Conservation (phyloP, 2,113 vertebrate species). For the Hypanus sabinus region DNA sequence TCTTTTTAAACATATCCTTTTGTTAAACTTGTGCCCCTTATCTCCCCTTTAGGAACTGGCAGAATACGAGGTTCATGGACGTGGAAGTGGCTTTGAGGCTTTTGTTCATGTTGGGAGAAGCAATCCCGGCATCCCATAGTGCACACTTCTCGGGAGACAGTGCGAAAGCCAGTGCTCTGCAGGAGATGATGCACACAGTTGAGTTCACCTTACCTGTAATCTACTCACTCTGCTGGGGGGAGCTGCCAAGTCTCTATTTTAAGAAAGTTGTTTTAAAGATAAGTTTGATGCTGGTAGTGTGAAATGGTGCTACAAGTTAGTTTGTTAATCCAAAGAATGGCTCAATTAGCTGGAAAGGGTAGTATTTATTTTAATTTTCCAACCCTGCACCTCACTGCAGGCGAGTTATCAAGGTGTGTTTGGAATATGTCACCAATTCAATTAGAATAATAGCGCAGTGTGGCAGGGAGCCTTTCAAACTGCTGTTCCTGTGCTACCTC, state of each 20-base stretch:
- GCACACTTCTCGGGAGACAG: conserved; percentile 90
- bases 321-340: background rate
- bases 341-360: background rate
- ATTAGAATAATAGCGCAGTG: background rate
- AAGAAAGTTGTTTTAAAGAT: background rate
- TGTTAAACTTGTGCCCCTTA: background rate
- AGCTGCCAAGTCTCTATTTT: too few relatives aligned
- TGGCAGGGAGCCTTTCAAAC: background rate
- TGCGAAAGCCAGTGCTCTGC: conserved; percentile 81
- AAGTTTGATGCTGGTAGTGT: background rate
- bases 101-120: conserved; percentile 94
- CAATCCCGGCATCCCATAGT: conserved; percentile 86
- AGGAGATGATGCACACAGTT: conserved; percentile 97
- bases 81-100: conserved; percentile 89
- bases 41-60: conserved; percentile 70
- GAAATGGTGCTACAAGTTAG: background rate
- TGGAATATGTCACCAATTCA: background rate
- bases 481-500: background rate
- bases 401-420: too few relatives aligned
- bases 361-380: background rate
- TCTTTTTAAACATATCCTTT: too few relatives aligned
- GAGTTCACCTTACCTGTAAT: background rate
- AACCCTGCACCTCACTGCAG: background rate
- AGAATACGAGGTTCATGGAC: conserved; percentile 82
- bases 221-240: background rate